Base-by-base conservation (phyloP, 2,797 vertebrate species). In the Acipenser transmontanus region DNA sequence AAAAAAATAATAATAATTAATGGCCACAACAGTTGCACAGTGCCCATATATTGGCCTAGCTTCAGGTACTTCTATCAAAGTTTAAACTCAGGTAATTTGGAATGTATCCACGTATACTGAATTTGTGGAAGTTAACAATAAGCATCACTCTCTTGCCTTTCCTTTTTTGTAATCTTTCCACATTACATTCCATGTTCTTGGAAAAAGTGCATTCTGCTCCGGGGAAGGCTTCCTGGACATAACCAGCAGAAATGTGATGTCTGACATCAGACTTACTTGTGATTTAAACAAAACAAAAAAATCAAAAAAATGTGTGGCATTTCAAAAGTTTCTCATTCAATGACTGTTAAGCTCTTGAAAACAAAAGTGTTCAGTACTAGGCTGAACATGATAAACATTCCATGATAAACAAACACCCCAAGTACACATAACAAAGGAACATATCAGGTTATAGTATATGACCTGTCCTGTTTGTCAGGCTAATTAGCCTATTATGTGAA, bases 21-120 rank as follows among this genome's bases (percentile, higher is more conserved):
- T 71, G 83, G 84, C 86, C 88, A 87, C 86, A 84, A 67, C 87
- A 81, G 77, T 88, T 90, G 88, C 88, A 91, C 89, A 91, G 84
- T 73, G 82, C 82, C 84, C 82, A 81, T 84, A 87, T 77, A 69
- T 84, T 82, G 89, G 87, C 88, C 89, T 88, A 72, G 87, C 90
- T 95, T 95, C 93, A 95, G 93, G 94, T 94, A 93, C 90, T 91
- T 91, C 89, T 89, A 87, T 91, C 79, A 88, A 91, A 92, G 88
- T 90, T 84, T 90, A 91, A 93, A 91, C 94, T 97, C 94, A 93
- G 94, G 94, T 95, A 87, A 91, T 86, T 88, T 91, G 91, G 91
- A 95, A 93, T 92, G 93, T 94, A 92, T 91, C 88, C 87, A 78
- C 62, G 75, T 74, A 73, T 34, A 34, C 62, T 81, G 77, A 85